Base-by-base conservation (phyloP, 2,888 invertebrate genomes). In the Idaea biselata region DNA sequence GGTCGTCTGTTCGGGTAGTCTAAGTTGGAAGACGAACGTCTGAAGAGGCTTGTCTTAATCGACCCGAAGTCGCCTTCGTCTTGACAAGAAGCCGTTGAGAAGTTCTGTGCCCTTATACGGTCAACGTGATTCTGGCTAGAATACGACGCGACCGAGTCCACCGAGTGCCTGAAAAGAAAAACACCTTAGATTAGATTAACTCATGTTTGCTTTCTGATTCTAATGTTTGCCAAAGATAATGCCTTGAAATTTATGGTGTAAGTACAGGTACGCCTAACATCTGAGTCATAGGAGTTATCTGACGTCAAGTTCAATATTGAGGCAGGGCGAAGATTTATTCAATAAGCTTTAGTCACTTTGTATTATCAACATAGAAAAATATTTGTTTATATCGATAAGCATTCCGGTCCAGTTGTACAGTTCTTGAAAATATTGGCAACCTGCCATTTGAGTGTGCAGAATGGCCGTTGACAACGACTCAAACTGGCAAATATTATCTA, bases 131-230 rank as follows among this genome's bases (percentile, higher is more conserved):
- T 91, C 91, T 93, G 93, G 81, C 93, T 93, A 91, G 93, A 93
- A 90, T 92, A 91, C 91, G 93, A 93, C 89, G 93, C 91, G 89
- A 92, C 93, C 91, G 93, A 93, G 90, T 93, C 93, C 88, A 93
- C 93, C 84, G 93, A 93, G 88, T 93, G 93, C 81, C 93, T 93
- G 91, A 72, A 93, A 93, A 74, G 71, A 66, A 86, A 83, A 87
- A 88, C 75, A 82, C 68, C 68, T 66, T 63, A 83, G 87, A 88
- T 89, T 85, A 89, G 87, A 87, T 88, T 85, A 86, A 75, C 79
- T 76, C 83, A 74, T 75, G 77, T 71, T 75, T 72, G 67, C 64
- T 70, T 68, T 70, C 70, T 73, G 88, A 88, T 89, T 85, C 77
- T 70, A 72, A 62, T 87, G 87, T 89, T 88, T 87, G 79, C 73